Evolutionary conservation across 2,113 vertebrate genomes (phyloP), one percentile per base, ranked within the genome.

Genomic region (Cyanoliseus patagonus): DNA sequence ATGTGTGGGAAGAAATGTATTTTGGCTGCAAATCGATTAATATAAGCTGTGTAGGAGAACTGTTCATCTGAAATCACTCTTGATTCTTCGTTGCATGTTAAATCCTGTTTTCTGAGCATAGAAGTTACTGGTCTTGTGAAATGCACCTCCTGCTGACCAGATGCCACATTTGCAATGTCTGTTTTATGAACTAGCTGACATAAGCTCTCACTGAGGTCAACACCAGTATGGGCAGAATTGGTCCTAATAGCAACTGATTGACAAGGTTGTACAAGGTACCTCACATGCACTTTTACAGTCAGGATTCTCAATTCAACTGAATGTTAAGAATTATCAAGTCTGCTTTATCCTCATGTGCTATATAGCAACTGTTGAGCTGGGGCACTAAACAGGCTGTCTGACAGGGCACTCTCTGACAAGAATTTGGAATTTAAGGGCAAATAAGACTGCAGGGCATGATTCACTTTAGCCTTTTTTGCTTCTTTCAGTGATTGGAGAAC

Each of bases 101-200:
- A 88, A 70, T 83, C 68, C 28, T 28, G 12, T 42, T 90, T 88
- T 76, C 22, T 75, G 31, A 81, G 49, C 31, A 8, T 35, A 37
- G 46, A 61, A 79, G 27, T 68, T 44, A 18, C 3, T 22, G n/a
- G 15, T 66, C 17, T 57, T 77, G 64, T 83, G 73, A 75, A 90
- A 52, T 27, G 66, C 68, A 81, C 18, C 55, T 94, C 75, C 91
- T 94, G 42, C 88, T 90, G 72, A 81, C 41, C 68, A 44, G 67
- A 13, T 57, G 41, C 70, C 4, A 2, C 37, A 25, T 69, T 79
- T 90, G 44, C 35, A 85, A 14, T 18, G 19, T 49, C 52, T 72
- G 0, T 64, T 88, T 57, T 69, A 73, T 0, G 1, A 68, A 17
- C 16, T 24, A 44, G 30, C 24, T 76, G 46, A n/a, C 4, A 1